Evolutionary conservation across 2,888 invertebrate genomes (phyloP), one percentile per base, ranked within the genome.

Genomic region (Dynastes grantii): DNA sequence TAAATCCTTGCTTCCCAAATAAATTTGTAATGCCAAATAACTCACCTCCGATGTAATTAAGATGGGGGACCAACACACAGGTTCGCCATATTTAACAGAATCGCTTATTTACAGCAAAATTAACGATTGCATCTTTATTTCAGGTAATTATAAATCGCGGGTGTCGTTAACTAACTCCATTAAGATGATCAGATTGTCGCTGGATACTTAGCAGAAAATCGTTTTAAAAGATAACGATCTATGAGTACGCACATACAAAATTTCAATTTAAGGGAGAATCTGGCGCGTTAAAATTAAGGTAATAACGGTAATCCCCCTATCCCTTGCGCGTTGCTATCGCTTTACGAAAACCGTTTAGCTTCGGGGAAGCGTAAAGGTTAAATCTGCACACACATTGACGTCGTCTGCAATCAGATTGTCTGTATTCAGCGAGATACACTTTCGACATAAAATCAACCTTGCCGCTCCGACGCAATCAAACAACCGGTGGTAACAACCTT

Each of bases 351-450:
- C 73, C 55, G 58, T 73, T 73, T 58, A 58, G 37, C 22, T 73
- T 40, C 73, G 37, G 22, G 58, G 32, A 58, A 58, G 73, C 73
- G 73, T 73, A 58, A 73, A 73, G 73, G 73, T 58, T 73, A 73
- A 73, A 73, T 73, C 73, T 73, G 73, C 37, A 58, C 58, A 73
- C 58, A 58, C 58, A 37, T 73, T 40, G 73, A 58, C 73, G 45
- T 37, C 73, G 37, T 37, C 58, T 58, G 73, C 68, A 68, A 68
- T 68, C 73, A 73, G 73, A 73, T 58, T 73, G 73, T 58, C 73
- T 73, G 73, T 73, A 58, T 73, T 73, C 58, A 58, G 73, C 22
- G 73, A 73, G 73, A 73, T 67, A 67, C 73, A 58, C 22, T 73
- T 73, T 16, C 58, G 16, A 58, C 58, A 58, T 61, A 58, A 73